Conservation (phyloP, 2,888 invertebrate species). For the Plebejus argus region DNA sequence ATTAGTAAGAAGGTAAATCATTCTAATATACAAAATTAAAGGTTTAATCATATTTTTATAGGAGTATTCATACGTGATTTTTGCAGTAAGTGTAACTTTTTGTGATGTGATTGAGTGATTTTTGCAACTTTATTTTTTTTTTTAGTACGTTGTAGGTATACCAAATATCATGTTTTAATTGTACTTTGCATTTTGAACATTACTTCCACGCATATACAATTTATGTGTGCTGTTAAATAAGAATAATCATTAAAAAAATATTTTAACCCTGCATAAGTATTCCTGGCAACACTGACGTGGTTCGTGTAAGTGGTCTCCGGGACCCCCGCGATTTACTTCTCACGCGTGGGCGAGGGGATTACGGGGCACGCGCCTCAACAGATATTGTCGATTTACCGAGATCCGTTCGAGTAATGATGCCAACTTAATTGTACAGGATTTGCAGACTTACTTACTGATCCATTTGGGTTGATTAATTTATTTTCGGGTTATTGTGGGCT, state of each 20-base stretch:
- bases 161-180: neutral
- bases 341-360: conserved; percentile 77
- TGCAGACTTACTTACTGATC: conserved; percentile 47
- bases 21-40: no score
- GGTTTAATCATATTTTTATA: no score
- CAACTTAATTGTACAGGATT: conserved; percentile 53
- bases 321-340: conserved; percentile 76
- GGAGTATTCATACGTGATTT: no score
- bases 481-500: neutral
- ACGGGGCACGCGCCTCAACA: conserved; percentile 73
- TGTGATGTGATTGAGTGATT: no score
- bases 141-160: neutral
- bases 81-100: no score
- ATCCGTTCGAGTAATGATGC: conserved; percentile 68
- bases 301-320: conserved; percentile 72
- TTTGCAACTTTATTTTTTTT: no score
- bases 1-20: no score
- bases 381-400: conserved; percentile 74
- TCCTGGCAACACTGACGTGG: conserved; percentile 40
- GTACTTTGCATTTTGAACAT: neutral
- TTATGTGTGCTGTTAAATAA: neutral
- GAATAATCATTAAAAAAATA: neutral
- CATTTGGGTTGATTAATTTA: conserved; percentile 52
- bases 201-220: neutral
- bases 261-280: neutral